Base-by-base conservation (phyloP, 1,140 invertebrate genomes). In the Helicoverpa zea region DNA sequence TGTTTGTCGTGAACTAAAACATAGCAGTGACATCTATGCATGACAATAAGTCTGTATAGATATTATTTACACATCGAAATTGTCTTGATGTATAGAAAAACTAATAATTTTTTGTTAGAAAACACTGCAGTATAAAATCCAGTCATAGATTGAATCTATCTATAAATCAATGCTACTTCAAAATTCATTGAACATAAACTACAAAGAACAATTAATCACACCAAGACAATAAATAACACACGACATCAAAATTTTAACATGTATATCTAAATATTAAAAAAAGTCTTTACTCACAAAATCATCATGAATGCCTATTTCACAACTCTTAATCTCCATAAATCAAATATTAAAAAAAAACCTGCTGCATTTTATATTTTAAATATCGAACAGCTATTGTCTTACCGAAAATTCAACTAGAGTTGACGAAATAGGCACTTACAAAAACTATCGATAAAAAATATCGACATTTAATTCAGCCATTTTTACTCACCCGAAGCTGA, bases 401-500 rank as follows among this genome's bases (percentile, higher is more conserved):
- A 2, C 7, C 1, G 35, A 35, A 1, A 1, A 1, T 1, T 43
- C 35, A 43, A 43, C 35, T 43, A 43, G 35, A 7, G 35, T 43
- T 43, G 35, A 5, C 7, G 5, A 43, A 43, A 43, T 43, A 43
- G 35, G 35, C 35, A 43, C 35, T 43, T 43, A 9, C 5, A 43
- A 43, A 43, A 43, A 43, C 5, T 43, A 43, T 43, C 35, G 35
- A 43, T 43, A 43, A 43, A 43, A 43, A 43, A 43, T 43, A 43
- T 43, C 35, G 35, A 43, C 35, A 43, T 7, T 2, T 13, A 14
- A 47, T 56, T 13, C 12, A 30, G 0, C 5, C 9, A 43, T 43
- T 77, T n/a, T 12, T 49, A 95, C 96, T 97, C 95, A 98, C 98
- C 97, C 97, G 87, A 98, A 98, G 88, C 97, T 97, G 74, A 98